Evolutionary conservation across 2,888 invertebrate species (phyloP).

Genomic region (Sepiola atlantica): DNA sequence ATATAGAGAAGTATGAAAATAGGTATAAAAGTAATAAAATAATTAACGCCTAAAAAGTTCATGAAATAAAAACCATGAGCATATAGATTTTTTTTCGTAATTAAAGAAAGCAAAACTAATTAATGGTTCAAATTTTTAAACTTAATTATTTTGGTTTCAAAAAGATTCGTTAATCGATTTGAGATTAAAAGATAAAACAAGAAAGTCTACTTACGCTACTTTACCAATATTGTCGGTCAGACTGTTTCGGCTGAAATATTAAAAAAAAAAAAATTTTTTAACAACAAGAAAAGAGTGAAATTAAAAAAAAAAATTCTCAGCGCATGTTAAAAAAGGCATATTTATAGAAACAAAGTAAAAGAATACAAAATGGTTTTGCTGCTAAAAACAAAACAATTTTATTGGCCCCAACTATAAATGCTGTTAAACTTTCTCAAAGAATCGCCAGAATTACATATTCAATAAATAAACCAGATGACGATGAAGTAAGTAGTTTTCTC

Average conservation of each 20-base stretch:
- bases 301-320: background rate
- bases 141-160: background rate
- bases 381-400: background rate
- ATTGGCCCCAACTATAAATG: background rate
- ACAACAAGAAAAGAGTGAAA: background rate
- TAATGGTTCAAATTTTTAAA: background rate
- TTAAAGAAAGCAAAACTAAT: too few species aligned
- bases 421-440: background rate
- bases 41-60: too few species aligned
- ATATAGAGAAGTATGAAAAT: too few species aligned
- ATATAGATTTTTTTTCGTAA: too few species aligned
- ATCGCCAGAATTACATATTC: background rate
- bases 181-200: background rate
- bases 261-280: slow-evolving; percentile 46
- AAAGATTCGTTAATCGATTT: background rate
- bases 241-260: slow-evolving; percentile 69
- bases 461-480: background rate
- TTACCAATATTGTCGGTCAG: slow-evolving; percentile 78
- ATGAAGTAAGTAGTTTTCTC: too few species aligned
- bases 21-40: too few species aligned
- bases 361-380: background rate
- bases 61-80: too few species aligned
- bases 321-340: background rate
- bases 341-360: background rate
- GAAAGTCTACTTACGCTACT: slow-evolving; percentile 77